Evolutionary conservation across 2,113 vertebrate species (phyloP).

Genomic region (Verasper variegatus): DNA sequence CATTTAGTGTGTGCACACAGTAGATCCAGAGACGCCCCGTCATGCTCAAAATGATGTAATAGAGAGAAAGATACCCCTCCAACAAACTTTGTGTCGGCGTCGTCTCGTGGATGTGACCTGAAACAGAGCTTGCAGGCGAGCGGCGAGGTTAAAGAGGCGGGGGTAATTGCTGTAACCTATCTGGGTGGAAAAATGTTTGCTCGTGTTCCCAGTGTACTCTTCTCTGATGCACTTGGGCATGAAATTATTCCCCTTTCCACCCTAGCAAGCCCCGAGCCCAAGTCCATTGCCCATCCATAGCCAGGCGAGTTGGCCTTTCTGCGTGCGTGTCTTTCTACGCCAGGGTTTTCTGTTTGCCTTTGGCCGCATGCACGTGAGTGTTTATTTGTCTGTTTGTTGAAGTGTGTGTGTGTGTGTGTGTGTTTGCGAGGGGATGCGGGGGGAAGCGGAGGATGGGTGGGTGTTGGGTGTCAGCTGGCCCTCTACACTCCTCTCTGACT

Average conservation of each 20-base stretch:
- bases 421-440: slow-evolving; percentile 1
- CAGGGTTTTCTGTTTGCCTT: slow-evolving; percentile 42
- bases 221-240: slow-evolving; percentile 74
- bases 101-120: slow-evolving; percentile 44
- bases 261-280: slow-evolving; percentile 51
- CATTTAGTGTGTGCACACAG: background rate
- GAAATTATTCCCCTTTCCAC: slow-evolving; percentile 76
- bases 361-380: slow-evolving; percentile 28
- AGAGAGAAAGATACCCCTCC: slow-evolving; percentile 52
- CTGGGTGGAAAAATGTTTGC: slow-evolving; percentile 79
- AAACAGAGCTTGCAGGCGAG: slow-evolving; percentile 61
- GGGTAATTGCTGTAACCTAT: slow-evolving; percentile 79
- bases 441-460: background rate
- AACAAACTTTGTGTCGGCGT: slow-evolving; percentile 17
- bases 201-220: slow-evolving; percentile 65
- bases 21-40: slow-evolving; percentile 12
- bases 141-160: slow-evolving; percentile 73
- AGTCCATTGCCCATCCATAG: slow-evolving; percentile 45
- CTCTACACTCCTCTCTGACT: slow-evolving; percentile 50
- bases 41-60: slow-evolving; percentile 66
- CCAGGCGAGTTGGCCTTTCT: slow-evolving; percentile 47
- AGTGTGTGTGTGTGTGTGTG: slow-evolving; percentile 41
- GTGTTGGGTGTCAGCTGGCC: slow-evolving; percentile 60
- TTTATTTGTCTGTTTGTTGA: slow-evolving; percentile 43
- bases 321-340: slow-evolving; percentile 25